These are phyloP conservation scores for Urocitellus parryii DNA, from an alignment of 2,113 vertebrate species.

Conservation along the genomic window DNA sequence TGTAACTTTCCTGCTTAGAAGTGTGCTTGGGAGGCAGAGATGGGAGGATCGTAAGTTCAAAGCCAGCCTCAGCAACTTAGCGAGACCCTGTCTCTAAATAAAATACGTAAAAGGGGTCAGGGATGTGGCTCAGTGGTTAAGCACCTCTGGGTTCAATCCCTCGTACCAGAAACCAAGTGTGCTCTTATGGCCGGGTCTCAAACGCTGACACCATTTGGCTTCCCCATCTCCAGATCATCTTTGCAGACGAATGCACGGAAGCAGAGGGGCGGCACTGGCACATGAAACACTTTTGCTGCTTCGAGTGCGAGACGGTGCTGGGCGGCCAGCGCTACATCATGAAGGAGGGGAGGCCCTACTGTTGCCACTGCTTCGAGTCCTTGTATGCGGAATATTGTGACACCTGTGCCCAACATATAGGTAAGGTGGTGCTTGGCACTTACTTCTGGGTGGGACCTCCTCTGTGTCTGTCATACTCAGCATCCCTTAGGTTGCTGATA, in stretches of 20 bases:
- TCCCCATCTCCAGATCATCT: constrained; percentile 92
- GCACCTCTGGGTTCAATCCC: no score
- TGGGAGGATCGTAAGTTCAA: no score
- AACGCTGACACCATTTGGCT: constrained; percentile 8
- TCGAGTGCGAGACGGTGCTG: constrained; percentile 96
- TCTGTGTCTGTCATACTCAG: neutral
- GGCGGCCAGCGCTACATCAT: constrained; percentile 99
- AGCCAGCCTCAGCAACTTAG: no score
- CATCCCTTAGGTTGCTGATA: neutral
- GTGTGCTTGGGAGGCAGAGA: no score
- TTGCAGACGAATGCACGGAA: constrained; percentile 98
- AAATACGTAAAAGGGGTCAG: no score
- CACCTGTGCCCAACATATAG: constrained; percentile 98
- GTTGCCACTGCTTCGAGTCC: constrained; percentile 98
- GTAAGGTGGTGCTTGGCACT: constrained; percentile 84
- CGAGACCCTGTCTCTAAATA: no score
- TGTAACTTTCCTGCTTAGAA: no score
- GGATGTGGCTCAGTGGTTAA: no score
- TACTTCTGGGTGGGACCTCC: neutral
- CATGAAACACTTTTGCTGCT: constrained; percentile 99
- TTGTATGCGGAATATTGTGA: constrained; percentile 98
- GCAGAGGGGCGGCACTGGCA: constrained; percentile 99
- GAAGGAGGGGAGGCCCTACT: constrained; percentile 98
- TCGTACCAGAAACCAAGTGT: no score
- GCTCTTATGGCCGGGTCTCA: neutral